These are phyloP conservation scores for Tachina grossa DNA, from an alignment of 2,888 invertebrate species.

Conservation along the genomic window DNA sequence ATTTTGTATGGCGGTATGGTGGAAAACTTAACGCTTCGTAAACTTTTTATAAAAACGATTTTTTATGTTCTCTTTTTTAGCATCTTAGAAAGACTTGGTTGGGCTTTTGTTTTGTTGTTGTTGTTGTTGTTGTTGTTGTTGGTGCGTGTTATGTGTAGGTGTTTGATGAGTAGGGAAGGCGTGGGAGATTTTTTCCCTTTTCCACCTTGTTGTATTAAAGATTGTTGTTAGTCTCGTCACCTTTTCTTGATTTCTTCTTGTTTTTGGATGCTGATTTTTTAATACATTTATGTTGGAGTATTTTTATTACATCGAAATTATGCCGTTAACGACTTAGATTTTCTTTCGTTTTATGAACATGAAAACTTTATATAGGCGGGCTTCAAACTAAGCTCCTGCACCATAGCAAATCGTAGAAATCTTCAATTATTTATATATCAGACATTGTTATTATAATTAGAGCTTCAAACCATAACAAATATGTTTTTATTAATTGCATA, in stretches of 20 bases:
- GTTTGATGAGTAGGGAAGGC: constrained; percentile 8
- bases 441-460: too few species aligned
- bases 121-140: background rate
- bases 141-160: constrained; percentile 14
- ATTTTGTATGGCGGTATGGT: constrained; percentile 25
- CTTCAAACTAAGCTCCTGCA: background rate
- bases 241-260: constrained; percentile 29
- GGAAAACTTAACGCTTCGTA: constrained; percentile 69
- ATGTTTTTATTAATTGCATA: too few species aligned
- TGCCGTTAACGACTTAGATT: constrained; percentile 56
- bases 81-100: constrained; percentile 31
- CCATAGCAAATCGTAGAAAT: too few species aligned
- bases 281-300: background rate
- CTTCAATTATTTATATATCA: too few species aligned
- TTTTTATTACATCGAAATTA: constrained; percentile 54
- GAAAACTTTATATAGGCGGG: too few species aligned
- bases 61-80: constrained; percentile 35
- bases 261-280: background rate
- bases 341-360: background rate
- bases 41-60: constrained; percentile 61
- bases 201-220: background rate
- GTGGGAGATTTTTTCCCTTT: constrained; percentile 31
- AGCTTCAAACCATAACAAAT: too few species aligned
- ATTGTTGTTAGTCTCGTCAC: constrained; percentile 50
- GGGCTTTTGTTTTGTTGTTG: constrained; percentile 59